Percentiles rank a stretch among this genome's conserved stretches.
These are phyloP conservation scores for Drosophila fulvimacula DNA, from an alignment of 2,888 invertebrate species.

Conservation along the genomic window DNA sequence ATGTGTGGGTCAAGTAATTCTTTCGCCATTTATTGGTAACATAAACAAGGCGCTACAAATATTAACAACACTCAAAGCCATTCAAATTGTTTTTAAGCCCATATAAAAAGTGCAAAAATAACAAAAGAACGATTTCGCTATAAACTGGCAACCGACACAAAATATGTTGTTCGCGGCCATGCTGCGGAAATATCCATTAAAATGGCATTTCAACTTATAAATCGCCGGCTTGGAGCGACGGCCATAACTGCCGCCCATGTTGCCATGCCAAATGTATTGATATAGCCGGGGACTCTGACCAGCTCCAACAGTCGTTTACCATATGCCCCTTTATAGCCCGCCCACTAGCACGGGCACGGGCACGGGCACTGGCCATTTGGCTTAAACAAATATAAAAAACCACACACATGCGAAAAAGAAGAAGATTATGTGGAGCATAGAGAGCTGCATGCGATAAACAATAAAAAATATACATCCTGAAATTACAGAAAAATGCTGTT, in stretches of 20 bases:
- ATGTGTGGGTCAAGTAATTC: constrained; percentile 28
- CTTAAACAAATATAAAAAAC: constrained; percentile 46
- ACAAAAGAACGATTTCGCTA: not conserved
- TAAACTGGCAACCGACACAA: constrained; percentile 38
- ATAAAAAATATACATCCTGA: constrained; percentile 42
- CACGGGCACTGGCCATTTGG: constrained; percentile 54
- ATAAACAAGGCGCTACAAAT: constrained; percentile 2
- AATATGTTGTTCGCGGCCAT: constrained; percentile 60
- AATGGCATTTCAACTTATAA: constrained; percentile 77
- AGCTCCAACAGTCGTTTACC: constrained; percentile 36
- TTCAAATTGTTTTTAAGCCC: constrained; percentile 11
- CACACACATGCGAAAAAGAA: constrained; percentile 12
- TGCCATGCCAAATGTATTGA: constrained; percentile 28
- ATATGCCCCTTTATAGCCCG: constrained; percentile 46
- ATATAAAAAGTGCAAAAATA: not conserved
- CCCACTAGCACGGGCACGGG: constrained; percentile 38
- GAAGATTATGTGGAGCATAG: constrained; percentile 4
- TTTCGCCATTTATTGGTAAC: not conserved
- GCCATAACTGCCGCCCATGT: constrained; percentile 30
- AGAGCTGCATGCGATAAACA: constrained; percentile 43
- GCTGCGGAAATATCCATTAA: constrained; percentile 78
- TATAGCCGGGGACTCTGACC: constrained; percentile 10
- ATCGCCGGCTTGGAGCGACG: constrained; percentile 56
- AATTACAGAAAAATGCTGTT: constrained; percentile 62
- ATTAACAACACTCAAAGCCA: constrained; percentile 11